phyloP scores from a whole-genome alignment of 1,140 invertebrate genomes.

The Thrips palmi region DNA sequence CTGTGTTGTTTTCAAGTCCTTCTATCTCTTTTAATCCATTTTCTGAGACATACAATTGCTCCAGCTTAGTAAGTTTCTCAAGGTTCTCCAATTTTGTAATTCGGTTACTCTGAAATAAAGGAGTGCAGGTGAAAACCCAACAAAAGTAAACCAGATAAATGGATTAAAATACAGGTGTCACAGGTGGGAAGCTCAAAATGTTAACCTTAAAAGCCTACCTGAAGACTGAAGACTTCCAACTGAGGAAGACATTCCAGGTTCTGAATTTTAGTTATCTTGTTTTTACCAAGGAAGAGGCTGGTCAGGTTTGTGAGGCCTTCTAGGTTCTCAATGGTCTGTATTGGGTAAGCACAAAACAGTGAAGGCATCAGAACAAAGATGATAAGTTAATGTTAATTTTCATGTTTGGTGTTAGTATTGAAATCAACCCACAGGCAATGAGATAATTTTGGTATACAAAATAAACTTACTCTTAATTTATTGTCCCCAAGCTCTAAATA shows the following conservation, averaged over 20 bases:
- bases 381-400: not conserved
- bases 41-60: slow-evolving; percentile 85
- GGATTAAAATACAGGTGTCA: not conserved
- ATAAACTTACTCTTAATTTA: slow-evolving; percentile 53
- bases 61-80: slow-evolving; percentile 47
- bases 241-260: slow-evolving; percentile 62
- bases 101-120: slow-evolving; percentile 51
- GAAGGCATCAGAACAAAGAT: slow-evolving; percentile 2
- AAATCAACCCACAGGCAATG: not conserved
- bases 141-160: slow-evolving; percentile 9
- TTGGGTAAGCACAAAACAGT: no score
- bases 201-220: slow-evolving; percentile 25
- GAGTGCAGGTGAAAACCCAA: no score
- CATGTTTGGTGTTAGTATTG: not conserved
- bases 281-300: slow-evolving; percentile 81
- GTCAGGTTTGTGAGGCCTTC: slow-evolving; percentile 51
- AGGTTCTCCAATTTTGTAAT: slow-evolving; percentile 77
- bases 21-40: slow-evolving; percentile 73
- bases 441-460: slow-evolving; percentile 7
- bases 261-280: slow-evolving; percentile 83
- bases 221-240: slow-evolving; percentile 70
- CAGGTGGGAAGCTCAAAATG: slow-evolving; percentile 1
- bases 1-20: slow-evolving; percentile 44
- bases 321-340: slow-evolving; percentile 72
- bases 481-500: slow-evolving; percentile 92